These are phyloP conservation scores for Phocides pigmalion DNA, from an alignment of 1,140 invertebrate species.

Conservation along the genomic window DNA sequence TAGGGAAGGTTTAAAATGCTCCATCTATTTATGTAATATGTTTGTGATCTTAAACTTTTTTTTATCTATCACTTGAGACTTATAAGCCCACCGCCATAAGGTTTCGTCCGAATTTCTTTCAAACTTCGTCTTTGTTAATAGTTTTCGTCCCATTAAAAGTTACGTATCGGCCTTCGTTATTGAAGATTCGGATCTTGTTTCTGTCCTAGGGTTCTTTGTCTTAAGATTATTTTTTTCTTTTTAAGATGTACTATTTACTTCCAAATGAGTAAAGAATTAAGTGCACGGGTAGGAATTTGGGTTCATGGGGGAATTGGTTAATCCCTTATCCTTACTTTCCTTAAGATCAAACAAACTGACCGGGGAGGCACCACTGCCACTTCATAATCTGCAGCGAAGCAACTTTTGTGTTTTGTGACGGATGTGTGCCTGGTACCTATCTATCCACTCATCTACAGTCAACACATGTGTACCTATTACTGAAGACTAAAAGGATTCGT, in stretches of 20 bases:
- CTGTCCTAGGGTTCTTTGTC: constrained; percentile 38
- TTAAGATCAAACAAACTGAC: no score
- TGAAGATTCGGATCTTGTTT: constrained; percentile 39
- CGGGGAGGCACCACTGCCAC: no score
- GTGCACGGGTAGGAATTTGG: neutral
- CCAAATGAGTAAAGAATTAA: neutral
- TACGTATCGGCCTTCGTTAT: constrained; percentile 45
- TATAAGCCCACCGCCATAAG: neutral
- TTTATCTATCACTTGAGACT: constrained; percentile 1
- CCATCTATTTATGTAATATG: neutral
- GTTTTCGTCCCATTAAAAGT: constrained; percentile 60
- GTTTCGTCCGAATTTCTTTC: constrained; percentile 28
- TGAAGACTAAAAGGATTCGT: no score
- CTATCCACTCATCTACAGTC: no score
- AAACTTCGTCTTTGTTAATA: constrained; percentile 54
- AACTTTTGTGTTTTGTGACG: no score
- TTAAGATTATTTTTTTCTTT: constrained; percentile 41
- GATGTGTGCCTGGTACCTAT: no score
- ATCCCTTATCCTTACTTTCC: neutral
- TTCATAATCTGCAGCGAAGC: no score
- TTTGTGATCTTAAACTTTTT: neutral
- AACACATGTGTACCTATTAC: no score
- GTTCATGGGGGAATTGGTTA: neutral
- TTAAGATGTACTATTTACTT: constrained; percentile 4
- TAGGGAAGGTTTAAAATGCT: neutral